phyloP scores from a whole-genome alignment of 1,140 invertebrate species.

The Scaptodrosophila lebanonensis region DNA sequence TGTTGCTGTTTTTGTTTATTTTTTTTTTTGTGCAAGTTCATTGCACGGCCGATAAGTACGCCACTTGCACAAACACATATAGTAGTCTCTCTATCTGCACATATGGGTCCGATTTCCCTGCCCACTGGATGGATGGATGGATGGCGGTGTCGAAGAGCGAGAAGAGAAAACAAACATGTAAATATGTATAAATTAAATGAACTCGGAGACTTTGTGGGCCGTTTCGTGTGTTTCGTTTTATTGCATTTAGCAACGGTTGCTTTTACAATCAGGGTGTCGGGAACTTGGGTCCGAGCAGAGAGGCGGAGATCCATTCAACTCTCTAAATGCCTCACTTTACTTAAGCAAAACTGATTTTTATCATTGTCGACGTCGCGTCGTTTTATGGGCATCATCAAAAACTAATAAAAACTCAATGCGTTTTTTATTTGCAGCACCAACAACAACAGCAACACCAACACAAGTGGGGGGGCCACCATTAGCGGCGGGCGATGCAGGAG shows the following conservation, averaged over 20 bases:
- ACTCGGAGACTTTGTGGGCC: slow-evolving; percentile 36
- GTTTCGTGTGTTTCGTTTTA: slow-evolving; percentile 53
- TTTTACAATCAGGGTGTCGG: slow-evolving; percentile 34
- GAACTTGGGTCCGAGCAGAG: no score
- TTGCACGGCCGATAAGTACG: no score
- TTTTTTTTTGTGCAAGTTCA: no score
- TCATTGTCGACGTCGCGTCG: slow-evolving; percentile 65
- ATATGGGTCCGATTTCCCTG: no score
- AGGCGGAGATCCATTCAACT: no score
- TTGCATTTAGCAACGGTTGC: slow-evolving; percentile 59
- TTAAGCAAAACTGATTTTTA: slow-evolving; percentile 74
- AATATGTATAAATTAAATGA: slow-evolving; percentile 23
- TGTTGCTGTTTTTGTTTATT: no score
- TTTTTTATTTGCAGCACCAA: slow-evolving; percentile 64
- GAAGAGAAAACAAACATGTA: slow-evolving; percentile 17
- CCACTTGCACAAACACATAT: no score
- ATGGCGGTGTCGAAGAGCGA: no score
- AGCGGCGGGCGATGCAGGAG: no score
- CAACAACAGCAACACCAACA: slow-evolving; percentile 12
- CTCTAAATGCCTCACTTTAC: slow-evolving; percentile 66
- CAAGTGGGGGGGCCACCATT: not conserved
- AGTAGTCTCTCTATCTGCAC: no score
- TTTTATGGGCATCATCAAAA: slow-evolving; percentile 74
- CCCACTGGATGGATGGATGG: no score
- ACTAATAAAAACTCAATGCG: slow-evolving; percentile 75